These are phyloP conservation scores for Dorcus parallelipipedus DNA, from an alignment of 2,888 invertebrate species.

Conservation along the genomic window DNA sequence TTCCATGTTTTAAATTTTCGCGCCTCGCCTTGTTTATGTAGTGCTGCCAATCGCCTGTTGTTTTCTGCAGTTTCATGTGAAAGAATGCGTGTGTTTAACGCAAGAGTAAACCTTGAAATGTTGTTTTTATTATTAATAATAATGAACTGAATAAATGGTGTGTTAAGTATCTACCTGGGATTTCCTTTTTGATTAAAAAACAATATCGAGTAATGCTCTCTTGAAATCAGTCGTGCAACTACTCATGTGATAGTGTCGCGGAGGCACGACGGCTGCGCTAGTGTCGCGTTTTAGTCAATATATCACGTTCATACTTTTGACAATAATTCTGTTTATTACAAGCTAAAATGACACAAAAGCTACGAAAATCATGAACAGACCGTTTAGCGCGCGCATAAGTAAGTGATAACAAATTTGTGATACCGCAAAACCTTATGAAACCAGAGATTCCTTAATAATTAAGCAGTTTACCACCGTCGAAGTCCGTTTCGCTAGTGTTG, in stretches of 20 bases:
- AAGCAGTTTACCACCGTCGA: neutral
- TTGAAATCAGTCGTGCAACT: neutral
- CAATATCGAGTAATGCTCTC: neutral
- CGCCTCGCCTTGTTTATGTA: neutral
- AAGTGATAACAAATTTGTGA: slow-evolving; percentile 18
- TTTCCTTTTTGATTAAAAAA: neutral
- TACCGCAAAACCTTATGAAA: slow-evolving; percentile 6
- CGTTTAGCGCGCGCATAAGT: slow-evolving; percentile 2
- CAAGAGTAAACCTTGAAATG: too few species aligned
- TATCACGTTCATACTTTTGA: slow-evolving; percentile 40
- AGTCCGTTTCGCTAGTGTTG: slow-evolving; percentile 3
- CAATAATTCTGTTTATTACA: slow-evolving; percentile 45
- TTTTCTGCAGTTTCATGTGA: too few species aligned
- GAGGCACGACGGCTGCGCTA: slow-evolving; percentile 27
- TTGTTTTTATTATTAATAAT: too few species aligned
- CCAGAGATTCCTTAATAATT: slow-evolving; percentile 1
- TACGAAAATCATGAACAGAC: slow-evolving; percentile 9
- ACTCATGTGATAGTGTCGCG: neutral
- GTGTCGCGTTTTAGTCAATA: slow-evolving; percentile 43
- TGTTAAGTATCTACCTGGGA: too few species aligned
- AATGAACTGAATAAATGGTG: too few species aligned
- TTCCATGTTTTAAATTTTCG: slow-evolving; percentile 26
- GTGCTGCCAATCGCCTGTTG: too few species aligned
- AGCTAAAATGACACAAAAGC: slow-evolving; percentile 26
- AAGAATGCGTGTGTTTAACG: too few species aligned